Evolutionary conservation across 2,113 vertebrate species (phyloP).

Genomic region (Probosciger aterrimus): DNA sequence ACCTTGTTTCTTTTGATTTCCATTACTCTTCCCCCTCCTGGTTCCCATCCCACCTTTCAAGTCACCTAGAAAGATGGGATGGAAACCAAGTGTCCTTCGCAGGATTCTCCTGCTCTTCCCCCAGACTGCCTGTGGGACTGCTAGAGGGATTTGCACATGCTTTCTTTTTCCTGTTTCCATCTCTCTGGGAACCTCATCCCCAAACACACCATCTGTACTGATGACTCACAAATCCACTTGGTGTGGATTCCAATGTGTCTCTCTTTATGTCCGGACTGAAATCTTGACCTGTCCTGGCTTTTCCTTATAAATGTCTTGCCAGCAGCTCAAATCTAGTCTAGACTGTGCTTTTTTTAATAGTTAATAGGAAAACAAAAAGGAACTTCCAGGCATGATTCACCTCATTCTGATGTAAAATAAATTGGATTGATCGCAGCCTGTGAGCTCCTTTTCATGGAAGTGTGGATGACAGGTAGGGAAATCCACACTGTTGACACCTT

Average conservation of each 20-base stretch:
- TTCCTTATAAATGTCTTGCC: background rate
- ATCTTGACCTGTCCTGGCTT: slow-evolving; percentile 30
- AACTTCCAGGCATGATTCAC: slow-evolving; percentile 4
- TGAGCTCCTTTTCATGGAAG: background rate
- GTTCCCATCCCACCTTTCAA: background rate
- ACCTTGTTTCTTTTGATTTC: background rate
- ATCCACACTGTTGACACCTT: fast-evolving
- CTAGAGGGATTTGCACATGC: background rate
- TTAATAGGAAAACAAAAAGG: background rate
- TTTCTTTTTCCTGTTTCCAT: background rate
- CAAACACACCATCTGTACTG: background rate
- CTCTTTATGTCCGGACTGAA: background rate
- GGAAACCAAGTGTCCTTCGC: fast-evolving
- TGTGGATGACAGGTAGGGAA: background rate
- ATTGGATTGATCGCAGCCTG: background rate
- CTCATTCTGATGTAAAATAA: background rate
- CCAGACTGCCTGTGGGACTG: background rate
- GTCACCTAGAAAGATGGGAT: background rate
- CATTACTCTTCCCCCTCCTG: background rate
- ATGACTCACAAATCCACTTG: slow-evolving; percentile 1
- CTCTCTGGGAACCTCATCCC: background rate
- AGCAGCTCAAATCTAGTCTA: slow-evolving; percentile 3
- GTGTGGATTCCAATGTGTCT: background rate
- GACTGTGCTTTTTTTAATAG: background rate
- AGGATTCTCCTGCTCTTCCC: background rate